Evolutionary conservation across 1,140 invertebrate species (phyloP).

Genomic region (Nixonia krombeini): DNA sequence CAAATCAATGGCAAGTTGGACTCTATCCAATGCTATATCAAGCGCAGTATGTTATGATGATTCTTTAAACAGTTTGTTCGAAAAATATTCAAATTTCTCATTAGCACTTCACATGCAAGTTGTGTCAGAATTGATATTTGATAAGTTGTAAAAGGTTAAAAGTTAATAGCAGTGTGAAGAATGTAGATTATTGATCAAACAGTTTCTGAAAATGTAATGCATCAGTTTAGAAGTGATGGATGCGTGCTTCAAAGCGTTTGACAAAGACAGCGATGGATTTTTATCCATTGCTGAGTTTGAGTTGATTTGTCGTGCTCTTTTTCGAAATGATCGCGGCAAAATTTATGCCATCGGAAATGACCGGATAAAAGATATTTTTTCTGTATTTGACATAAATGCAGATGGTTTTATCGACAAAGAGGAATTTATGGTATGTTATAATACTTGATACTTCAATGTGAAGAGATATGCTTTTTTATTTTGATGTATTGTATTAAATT

Average conservation of each 20-base stretch:
- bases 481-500: too few species aligned
- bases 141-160: slow-evolving; percentile 47
- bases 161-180: slow-evolving; percentile 31
- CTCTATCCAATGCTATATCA: too few species aligned
- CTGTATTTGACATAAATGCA: slow-evolving; percentile 82
- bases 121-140: slow-evolving; percentile 33
- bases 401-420: slow-evolving; percentile 87
- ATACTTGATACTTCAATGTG: slow-evolving; percentile 5
- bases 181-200: slow-evolving; percentile 65
- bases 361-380: slow-evolving; percentile 82
- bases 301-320: slow-evolving; percentile 85
- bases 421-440: slow-evolving; percentile 78
- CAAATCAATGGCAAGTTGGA: too few species aligned
- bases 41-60: too few species aligned
- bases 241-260: slow-evolving; percentile 88
- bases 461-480: too few species aligned
- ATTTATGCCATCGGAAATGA: slow-evolving; percentile 84
- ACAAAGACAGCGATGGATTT: slow-evolving; percentile 88
- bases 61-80: too few species aligned
- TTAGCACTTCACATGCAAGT: slow-evolving; percentile 44
- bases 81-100: slow-evolving; percentile 36
- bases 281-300: slow-evolving; percentile 85
- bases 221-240: slow-evolving; percentile 77
- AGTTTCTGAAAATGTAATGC: slow-evolving; percentile 55
- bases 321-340: slow-evolving; percentile 87